phyloP scores from a whole-genome alignment of 2,113 vertebrate genomes.

The Stigmatopora argus region DNA sequence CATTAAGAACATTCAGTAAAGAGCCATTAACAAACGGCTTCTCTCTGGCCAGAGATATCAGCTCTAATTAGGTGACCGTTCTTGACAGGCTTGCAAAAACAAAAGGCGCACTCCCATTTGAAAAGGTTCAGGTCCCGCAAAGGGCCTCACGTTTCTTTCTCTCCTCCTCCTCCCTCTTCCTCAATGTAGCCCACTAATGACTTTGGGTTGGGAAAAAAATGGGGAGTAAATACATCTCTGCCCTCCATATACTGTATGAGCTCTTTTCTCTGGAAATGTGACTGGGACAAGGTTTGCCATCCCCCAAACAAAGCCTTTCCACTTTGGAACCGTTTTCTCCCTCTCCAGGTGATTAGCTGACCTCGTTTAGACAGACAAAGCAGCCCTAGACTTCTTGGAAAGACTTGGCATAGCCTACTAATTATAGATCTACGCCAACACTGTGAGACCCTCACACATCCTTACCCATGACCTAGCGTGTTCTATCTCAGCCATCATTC shows the following conservation, averaged over 20 bases:
- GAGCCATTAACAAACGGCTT: constrained; percentile 86
- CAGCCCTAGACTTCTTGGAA: constrained; percentile 74
- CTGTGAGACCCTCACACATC: background rate
- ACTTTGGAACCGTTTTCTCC: constrained; percentile 79
- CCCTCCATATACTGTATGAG: background rate
- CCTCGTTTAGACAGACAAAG: constrained; percentile 70
- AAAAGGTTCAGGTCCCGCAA: constrained; percentile 84
- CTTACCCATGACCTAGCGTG: background rate
- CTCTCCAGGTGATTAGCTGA: constrained; percentile 84
- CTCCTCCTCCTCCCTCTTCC: constrained; percentile 20
- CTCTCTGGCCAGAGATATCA: constrained; percentile 87
- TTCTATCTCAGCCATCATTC: constrained; percentile 28
- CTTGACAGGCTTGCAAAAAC: constrained; percentile 90
- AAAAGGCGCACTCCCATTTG: constrained; percentile 85
- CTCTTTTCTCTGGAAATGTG: constrained; percentile 38
- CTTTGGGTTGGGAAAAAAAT: constrained; percentile 71
- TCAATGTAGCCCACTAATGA: constrained; percentile 74
- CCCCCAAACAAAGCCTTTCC: constrained; percentile 78
- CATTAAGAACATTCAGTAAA: constrained; percentile 95
- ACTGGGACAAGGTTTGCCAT: constrained; percentile 62
- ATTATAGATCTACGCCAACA: constrained; percentile 42
- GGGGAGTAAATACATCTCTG: constrained; percentile 47
- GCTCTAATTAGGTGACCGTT: constrained; percentile 95
- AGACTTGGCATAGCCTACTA: constrained; percentile 62
- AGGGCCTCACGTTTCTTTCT: constrained; percentile 77